A percentile compares a stretch with the other conserved stretches of the same genome.
These are phyloP conservation scores for Danio tinwini DNA, from an alignment of 2,797 vertebrate species.

Conservation along the genomic window DNA sequence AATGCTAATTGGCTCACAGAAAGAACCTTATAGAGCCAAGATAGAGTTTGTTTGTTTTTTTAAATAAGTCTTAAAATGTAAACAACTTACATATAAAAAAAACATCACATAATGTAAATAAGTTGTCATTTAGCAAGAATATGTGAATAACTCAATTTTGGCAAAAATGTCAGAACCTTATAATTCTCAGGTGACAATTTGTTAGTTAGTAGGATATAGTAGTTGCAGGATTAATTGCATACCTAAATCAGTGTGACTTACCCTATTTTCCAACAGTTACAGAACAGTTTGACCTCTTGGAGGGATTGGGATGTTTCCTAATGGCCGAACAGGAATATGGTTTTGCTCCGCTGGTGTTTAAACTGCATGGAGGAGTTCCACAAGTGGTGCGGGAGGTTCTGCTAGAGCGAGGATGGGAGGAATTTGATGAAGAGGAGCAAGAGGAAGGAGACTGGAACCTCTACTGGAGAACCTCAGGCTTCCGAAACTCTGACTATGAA, in stretches of 20 bases:
- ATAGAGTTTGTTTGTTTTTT: too few relatives aligned
- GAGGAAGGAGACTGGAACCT: constrained; percentile 81
- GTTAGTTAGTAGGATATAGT: background rate
- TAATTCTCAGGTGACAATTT: too few relatives aligned
- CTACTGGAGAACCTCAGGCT: constrained; percentile 78
- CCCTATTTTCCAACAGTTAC: background rate
- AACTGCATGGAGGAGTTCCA: constrained; percentile 73
- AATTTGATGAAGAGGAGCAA: constrained; percentile 70
- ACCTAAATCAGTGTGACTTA: background rate
- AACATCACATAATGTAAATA: too few relatives aligned
- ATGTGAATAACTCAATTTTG: too few relatives aligned
- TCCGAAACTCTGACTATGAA: constrained; percentile 72
- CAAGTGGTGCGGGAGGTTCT: constrained; percentile 81
- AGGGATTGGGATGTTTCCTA: constrained; percentile 16
- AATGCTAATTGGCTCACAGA: too few relatives aligned
- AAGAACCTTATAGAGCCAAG: too few relatives aligned
- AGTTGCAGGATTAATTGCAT: background rate
- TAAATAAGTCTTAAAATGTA: too few relatives aligned
- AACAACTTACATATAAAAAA: too few relatives aligned
- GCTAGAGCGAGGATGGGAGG: constrained; percentile 82
- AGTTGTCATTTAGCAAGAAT: too few relatives aligned
- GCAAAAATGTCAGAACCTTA: background rate
- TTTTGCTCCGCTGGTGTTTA: constrained; percentile 73
- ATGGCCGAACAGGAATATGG: constrained; percentile 60
- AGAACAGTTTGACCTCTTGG: background rate